Percentiles rank a stretch among this genome's conserved stretches.
Evolutionary conservation across 2,888 invertebrate genomes (phyloP).

Genomic region (Mythimna vitellina): DNA sequence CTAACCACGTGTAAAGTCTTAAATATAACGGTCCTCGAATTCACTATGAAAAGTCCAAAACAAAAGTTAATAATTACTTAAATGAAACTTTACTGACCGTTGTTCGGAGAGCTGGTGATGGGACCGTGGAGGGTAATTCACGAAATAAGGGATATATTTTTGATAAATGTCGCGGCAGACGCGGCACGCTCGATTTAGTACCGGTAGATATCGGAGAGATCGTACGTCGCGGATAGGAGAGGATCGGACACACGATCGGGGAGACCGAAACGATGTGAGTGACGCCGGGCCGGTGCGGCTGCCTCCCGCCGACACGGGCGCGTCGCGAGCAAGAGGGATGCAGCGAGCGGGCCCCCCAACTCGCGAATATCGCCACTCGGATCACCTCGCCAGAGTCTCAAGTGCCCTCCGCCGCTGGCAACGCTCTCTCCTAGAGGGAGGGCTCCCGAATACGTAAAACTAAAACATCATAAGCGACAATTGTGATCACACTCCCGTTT

Average conservation of each 20-base stretch:
- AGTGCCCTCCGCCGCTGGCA: conserved; percentile 83
- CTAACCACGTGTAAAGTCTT: conserved; percentile 70
- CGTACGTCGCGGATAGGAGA: conserved; percentile 88
- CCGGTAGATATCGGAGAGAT: conserved; percentile 86
- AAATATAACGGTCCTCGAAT: conserved; percentile 65
- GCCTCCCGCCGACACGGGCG: conserved; percentile 87
- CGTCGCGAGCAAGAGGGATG: conserved; percentile 88
- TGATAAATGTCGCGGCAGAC: conserved; percentile 74
- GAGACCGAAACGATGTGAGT: conserved; percentile 89
- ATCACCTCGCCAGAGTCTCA: conserved; percentile 86
- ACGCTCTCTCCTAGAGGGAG: conserved; percentile 86
- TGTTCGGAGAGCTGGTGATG: conserved; percentile 65
- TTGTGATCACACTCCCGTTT: conserved; percentile 65
- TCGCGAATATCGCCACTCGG: conserved; percentile 87
- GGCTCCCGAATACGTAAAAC: conserved; percentile 75
- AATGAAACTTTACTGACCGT: conserved; percentile 67
- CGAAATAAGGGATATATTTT: conserved; percentile 74
- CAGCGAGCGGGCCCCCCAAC: conserved; percentile 80
- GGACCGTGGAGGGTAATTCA: conserved; percentile 69
- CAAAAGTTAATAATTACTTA: conserved; percentile 60
- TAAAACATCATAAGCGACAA: conserved; percentile 75
- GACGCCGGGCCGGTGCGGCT: conserved; percentile 79
- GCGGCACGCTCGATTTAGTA: conserved; percentile 81
- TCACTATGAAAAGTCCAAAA: conserved; percentile 60
- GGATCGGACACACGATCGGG: conserved; percentile 88